Base-by-base conservation (phyloP, 2,888 invertebrate species). In the Limnephilus rhombicus region DNA sequence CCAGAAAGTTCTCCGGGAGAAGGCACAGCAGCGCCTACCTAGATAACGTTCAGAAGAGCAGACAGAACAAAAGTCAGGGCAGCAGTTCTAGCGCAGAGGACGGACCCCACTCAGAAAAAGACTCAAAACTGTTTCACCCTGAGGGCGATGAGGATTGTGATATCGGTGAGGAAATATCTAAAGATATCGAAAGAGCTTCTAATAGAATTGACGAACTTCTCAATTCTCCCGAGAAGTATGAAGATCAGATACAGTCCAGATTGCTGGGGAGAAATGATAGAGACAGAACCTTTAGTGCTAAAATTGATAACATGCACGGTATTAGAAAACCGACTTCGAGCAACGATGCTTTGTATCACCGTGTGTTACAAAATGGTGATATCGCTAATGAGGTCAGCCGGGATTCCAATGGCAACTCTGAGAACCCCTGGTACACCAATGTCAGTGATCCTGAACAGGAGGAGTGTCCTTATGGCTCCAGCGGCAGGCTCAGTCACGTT, bases 271-370 rank as follows among this genome's bases (percentile, higher is more conserved):
- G 81, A 90, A 87, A 34, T 83, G 92, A 90, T 41, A 85, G 49
- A 89, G 95, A 96, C 49, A 96, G 96, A 94, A 96, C 96, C 11
- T 97, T 96, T 95, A 96, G 96, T 80, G 95, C 96, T 29, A 96
- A 96, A 95, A 97, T 96, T 94, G 97, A 96, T 94, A 96, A 96
- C 94, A 95, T 96, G 94, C 97, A 96, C 94, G 97, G 96, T 91
- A 96, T 96, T 81, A 97, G 96, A 94, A 95, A 96, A 93, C 96
- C 96, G 94, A 95, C 95, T 3, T 96, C 96, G 83, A 96, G 96
- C 94, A 96, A 96, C 94, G 90, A 87, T 34, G 85, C 85, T 96
- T 96, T 91, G 96, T 95, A 96, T 94, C 95, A 95, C 53, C 68
- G 24, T 11, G 45, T 49, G 3, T 80, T 37, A 13, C 11, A 49